Conservation (phyloP, 1,140 invertebrate species). For the Myzus persicae region DNA sequence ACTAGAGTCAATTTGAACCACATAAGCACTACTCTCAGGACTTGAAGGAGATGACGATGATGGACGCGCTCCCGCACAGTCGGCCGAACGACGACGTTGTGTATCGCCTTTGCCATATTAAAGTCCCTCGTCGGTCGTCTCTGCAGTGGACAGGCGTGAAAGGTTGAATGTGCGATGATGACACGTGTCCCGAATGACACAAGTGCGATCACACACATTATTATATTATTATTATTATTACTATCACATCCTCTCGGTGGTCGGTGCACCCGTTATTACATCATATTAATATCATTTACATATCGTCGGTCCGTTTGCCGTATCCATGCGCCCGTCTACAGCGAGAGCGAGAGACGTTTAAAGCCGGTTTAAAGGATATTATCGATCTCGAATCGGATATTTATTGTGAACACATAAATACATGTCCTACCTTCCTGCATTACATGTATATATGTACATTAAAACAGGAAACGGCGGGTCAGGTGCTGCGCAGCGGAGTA, state of each 20-base stretch:
- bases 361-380: slow-evolving; percentile 1
- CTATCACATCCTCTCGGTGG: background rate
- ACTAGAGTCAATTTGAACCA: slow-evolving; percentile 95
- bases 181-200: background rate
- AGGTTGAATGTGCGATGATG: background rate
- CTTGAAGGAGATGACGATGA: background rate
- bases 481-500: background rate
- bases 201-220: background rate
- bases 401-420: slow-evolving; percentile 1
- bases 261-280: background rate
- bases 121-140: background rate
- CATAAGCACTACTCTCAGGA: slow-evolving; percentile 53
- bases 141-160: background rate
- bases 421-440: background rate
- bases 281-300: background rate
- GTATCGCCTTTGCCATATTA: too few relatives aligned
- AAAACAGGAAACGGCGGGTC: slow-evolving; percentile 29
- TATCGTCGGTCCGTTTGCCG: background rate
- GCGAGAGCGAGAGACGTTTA: background rate
- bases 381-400: slow-evolving; percentile 35
- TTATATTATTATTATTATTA: background rate
- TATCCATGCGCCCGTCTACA: background rate
- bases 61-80: background rate
- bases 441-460: background rate
- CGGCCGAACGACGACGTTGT: background rate